Evolutionary conservation across 64 coral and sea anemone genomes (phyloP).

Genomic region (Acropora tenuis): DNA sequence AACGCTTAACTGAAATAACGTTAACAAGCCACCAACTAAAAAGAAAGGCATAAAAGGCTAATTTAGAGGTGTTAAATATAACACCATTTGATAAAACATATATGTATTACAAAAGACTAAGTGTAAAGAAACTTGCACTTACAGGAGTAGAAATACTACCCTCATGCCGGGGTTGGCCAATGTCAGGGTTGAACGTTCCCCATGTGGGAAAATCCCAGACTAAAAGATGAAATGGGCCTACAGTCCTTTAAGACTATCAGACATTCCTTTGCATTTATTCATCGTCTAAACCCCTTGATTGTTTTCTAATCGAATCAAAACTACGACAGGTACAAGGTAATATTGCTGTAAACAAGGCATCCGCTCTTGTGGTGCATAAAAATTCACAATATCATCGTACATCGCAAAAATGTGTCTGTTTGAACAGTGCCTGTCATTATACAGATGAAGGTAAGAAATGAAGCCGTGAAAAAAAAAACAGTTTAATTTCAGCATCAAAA

Average conservation of each 20-base stretch:
- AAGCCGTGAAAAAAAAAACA: too few relatives aligned
- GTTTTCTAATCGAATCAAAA: constrained; percentile 23
- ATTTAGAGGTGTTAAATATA: not conserved
- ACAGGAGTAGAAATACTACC: constrained; percentile 44
- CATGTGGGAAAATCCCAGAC: constrained; percentile 31
- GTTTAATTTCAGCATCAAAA: too few relatives aligned
- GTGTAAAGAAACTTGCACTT: not conserved
- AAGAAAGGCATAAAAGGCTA: not conserved
- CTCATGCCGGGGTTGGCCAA: constrained; percentile 48
- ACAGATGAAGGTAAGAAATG: too few relatives aligned
- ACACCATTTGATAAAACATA: not conserved
- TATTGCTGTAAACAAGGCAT: not conserved
- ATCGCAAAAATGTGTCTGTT: too few relatives aligned
- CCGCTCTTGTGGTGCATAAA: too few relatives aligned
- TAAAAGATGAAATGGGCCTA: not conserved
- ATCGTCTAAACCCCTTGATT: constrained; percentile 1
- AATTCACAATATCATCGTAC: too few relatives aligned
- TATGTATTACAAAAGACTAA: not conserved
- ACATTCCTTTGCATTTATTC: constrained; percentile 56
- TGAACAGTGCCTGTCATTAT: too few relatives aligned
- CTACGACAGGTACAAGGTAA: constrained; percentile 12
- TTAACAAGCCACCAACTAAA: not conserved
- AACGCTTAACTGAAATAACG: too few relatives aligned
- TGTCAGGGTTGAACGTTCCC: constrained; percentile 17
- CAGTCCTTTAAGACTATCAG: not conserved